Evolutionary conservation across 2,888 invertebrate genomes (phyloP).

Genomic region (Xylophagus ater): DNA sequence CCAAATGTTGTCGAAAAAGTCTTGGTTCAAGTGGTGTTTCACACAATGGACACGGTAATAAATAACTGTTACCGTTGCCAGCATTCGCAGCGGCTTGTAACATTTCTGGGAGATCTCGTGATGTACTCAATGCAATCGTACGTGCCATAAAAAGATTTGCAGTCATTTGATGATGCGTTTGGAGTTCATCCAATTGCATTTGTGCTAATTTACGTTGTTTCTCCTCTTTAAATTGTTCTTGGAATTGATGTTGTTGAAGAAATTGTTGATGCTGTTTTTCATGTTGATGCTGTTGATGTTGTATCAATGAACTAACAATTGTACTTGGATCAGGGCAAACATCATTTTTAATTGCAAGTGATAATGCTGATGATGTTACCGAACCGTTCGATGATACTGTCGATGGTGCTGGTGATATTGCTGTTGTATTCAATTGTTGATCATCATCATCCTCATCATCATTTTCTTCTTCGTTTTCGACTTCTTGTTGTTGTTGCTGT

Average conservation of each 20-base stretch:
- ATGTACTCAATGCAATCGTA: slow-evolving; percentile 33
- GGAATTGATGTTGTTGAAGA: slow-evolving; percentile 23
- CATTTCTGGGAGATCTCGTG: slow-evolving; percentile 34
- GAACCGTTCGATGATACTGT: slow-evolving; percentile 20
- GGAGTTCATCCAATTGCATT: slow-evolving; percentile 32
- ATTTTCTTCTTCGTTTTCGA: slow-evolving; percentile 19
- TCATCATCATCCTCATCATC: slow-evolving; percentile 22
- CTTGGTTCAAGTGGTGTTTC: slow-evolving; percentile 50
- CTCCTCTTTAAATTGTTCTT: slow-evolving; percentile 3
- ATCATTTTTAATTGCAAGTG: slow-evolving; percentile 24
- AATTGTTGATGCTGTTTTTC: slow-evolving; percentile 28
- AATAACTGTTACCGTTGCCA: slow-evolving; percentile 30
- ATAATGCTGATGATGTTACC: slow-evolving; percentile 33
- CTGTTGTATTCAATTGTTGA: slow-evolving; percentile 4
- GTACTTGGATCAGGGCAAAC: slow-evolving; percentile 14
- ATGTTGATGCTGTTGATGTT: slow-evolving; percentile 29
- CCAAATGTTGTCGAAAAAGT: slow-evolving; percentile 62
- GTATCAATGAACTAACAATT: slow-evolving; percentile 18
- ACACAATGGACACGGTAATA: slow-evolving; percentile 62
- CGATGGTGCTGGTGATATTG: slow-evolving; percentile 13
- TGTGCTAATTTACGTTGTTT: slow-evolving; percentile 16
- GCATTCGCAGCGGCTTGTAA: slow-evolving; percentile 37
- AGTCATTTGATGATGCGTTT: slow-evolving; percentile 35
- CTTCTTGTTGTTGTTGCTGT: slow-evolving; percentile 11
- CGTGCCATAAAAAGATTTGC: slow-evolving; percentile 39